These are phyloP conservation scores for Cherax quadricarinatus DNA, from an alignment of 1,140 invertebrate genomes.

Conservation along the genomic window DNA sequence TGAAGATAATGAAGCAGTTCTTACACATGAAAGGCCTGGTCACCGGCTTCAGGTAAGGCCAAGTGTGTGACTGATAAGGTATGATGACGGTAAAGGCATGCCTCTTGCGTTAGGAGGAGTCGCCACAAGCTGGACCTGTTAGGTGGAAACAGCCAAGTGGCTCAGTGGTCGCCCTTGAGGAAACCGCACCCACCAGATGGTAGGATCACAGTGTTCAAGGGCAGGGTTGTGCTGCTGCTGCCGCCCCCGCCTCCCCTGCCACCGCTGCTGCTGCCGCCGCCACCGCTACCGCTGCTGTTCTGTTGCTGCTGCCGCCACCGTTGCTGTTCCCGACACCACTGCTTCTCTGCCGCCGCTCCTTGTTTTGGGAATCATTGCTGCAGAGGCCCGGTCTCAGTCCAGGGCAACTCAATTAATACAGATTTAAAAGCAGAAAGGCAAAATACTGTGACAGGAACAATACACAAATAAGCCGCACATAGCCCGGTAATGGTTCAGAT, in stretches of 20 bases:
- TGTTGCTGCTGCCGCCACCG: not conserved
- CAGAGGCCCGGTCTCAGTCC: no score
- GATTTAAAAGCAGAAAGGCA: no score
- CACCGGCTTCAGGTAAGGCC: not conserved
- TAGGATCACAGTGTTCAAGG: conserved; percentile 33
- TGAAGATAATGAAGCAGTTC: not conserved
- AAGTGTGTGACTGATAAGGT: not conserved
- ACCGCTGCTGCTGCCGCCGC: not conserved
- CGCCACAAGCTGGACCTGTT: not conserved
- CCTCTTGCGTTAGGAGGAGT: not conserved
- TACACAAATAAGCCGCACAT: no score
- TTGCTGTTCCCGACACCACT: not conserved
- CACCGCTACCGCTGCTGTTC: no score
- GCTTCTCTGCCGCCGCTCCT: not conserved
- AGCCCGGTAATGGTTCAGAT: no score
- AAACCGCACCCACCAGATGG: conserved; percentile 51
- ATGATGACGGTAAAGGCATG: not conserved
- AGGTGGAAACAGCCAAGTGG: conserved; percentile 24
- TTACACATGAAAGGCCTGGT: not conserved
- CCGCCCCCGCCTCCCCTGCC: not conserved
- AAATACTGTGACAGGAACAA: no score
- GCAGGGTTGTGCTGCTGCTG: conserved; percentile 23
- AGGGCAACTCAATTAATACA: no score
- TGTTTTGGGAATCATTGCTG: no score
- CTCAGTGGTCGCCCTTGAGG: conserved; percentile 38